Base-by-base conservation (phyloP, 2,888 invertebrate genomes). In the Orthosia gothica region DNA sequence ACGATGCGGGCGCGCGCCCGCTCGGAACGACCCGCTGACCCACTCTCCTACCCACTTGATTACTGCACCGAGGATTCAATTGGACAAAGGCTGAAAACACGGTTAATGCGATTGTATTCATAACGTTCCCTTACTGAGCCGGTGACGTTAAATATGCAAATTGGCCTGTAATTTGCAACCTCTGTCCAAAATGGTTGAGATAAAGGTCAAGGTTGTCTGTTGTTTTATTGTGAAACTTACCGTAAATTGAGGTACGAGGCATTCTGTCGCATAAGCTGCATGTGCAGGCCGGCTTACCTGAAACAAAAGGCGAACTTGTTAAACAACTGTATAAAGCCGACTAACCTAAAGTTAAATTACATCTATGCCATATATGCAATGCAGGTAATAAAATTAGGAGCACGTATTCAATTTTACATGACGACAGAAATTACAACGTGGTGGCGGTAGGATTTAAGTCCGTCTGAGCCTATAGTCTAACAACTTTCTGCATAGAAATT, bases 21-120 rank as follows among this genome's bases (percentile, higher is more conserved):
- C 70, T 68, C 91, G 92, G 91, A 90, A 90, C 93, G 95, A 91
- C 95, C 95, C 92, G 91, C 82, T 95, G 95, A 95, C 96, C 96
- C 92, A 96, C 91, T 95, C 90, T 87, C 87, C 83, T 85, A 86
- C 89, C 89, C 91, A 92, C 91, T 94, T 93, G 92, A 94, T 95
- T 94, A 92, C 93, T 92, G 93, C 92, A 91, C 90, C 88, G 91
- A 90, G 92, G 86, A 93, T 93, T 93, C 93, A 93, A 94, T 94
- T 94, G 94, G 91, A 94, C 94, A 93, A 94, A 94, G 89, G 90
- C 90, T 92, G 91, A 91, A 93, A 94, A 94, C 92, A 92, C 90
- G 92, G 92, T 91, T 94, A 94, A 93, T 92, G 86, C 88, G 89
- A 93, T 94, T 94, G 94, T 89, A 89, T 89, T 90, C 89, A 90